Evolutionary conservation across 2,888 invertebrate species (phyloP).

Genomic region (Chironomus tentans): DNA sequence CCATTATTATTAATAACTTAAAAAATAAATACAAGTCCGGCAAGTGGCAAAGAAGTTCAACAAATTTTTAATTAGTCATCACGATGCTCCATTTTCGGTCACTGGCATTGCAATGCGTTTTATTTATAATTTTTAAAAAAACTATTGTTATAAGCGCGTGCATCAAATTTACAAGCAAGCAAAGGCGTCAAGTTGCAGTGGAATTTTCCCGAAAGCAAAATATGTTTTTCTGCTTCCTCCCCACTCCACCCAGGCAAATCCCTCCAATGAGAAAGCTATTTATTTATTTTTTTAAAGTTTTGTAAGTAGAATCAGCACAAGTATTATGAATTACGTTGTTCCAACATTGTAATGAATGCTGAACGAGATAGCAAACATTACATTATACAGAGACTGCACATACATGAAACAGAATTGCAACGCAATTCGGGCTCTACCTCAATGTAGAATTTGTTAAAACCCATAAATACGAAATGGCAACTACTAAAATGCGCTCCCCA

Average conservation of each 20-base stretch:
- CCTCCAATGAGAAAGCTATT: too few relatives aligned
- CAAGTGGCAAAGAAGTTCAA: too few relatives aligned
- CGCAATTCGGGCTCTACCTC: conserved; percentile 15
- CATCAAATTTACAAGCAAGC: not conserved
- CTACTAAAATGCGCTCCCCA: not conserved
- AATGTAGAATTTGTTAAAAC: conserved; percentile 19
- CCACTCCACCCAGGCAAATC: too few relatives aligned
- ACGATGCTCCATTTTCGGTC: not conserved
- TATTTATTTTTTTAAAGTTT: too few relatives aligned
- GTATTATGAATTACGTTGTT: too few relatives aligned
- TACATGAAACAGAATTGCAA: not conserved
- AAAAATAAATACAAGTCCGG: not conserved
- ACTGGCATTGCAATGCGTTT: not conserved
- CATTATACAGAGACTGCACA: not conserved
- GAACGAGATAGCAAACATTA: not conserved
- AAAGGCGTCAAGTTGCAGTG: too few relatives aligned
- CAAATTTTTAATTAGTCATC: not conserved
- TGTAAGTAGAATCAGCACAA: too few relatives aligned
- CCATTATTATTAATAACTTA: not conserved
- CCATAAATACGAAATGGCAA: not conserved
- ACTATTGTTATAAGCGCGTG: not conserved
- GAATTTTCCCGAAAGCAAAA: too few relatives aligned
- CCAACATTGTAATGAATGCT: not conserved
- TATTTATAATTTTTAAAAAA: too few relatives aligned
- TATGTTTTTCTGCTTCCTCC: too few relatives aligned